Conservation (phyloP, 2,797 vertebrate species). For the Decapterus maruadsi region DNA sequence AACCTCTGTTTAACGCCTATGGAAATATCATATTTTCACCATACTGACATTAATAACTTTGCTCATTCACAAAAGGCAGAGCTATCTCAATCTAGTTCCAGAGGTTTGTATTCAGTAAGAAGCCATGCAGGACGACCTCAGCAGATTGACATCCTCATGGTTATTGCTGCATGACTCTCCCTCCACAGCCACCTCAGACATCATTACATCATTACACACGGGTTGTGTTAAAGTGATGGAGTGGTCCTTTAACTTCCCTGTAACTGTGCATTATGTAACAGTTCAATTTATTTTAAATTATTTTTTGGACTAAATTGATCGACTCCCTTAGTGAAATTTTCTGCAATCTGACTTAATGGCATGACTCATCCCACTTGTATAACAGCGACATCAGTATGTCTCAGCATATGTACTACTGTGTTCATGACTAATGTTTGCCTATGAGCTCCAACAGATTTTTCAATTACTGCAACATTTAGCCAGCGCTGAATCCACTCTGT, state of each 20-base stretch:
- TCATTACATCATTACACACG: not conserved
- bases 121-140: not conserved
- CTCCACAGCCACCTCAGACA: not conserved
- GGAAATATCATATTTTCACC: slow-evolving; percentile 18
- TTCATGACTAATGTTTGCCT: slow-evolving; percentile 19
- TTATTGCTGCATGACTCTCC: not conserved
- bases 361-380: slow-evolving; percentile 35
- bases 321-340: not conserved
- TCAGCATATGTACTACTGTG: not conserved
- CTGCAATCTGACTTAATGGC: slow-evolving; percentile 15
- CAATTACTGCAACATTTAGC: slow-evolving; percentile 18
- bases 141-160: not conserved
- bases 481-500: slow-evolving; percentile 1
- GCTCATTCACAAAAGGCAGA: slow-evolving; percentile 2
- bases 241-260: not conserved
- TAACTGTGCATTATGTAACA: not conserved
- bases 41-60: slow-evolving; percentile 12
- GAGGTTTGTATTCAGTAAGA: not conserved
- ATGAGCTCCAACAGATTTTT: slow-evolving; percentile 6
- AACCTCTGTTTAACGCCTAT: slow-evolving; percentile 13
- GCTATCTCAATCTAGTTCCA: not conserved
- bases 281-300: not conserved
- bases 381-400: slow-evolving; percentile 5
- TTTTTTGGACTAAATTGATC: not conserved
- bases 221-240: not conserved